Percentiles rank a stretch among this genome's conserved stretches.
Conservation (phyloP, 2,797 vertebrate species). For the Enteromius argenteus region DNA sequence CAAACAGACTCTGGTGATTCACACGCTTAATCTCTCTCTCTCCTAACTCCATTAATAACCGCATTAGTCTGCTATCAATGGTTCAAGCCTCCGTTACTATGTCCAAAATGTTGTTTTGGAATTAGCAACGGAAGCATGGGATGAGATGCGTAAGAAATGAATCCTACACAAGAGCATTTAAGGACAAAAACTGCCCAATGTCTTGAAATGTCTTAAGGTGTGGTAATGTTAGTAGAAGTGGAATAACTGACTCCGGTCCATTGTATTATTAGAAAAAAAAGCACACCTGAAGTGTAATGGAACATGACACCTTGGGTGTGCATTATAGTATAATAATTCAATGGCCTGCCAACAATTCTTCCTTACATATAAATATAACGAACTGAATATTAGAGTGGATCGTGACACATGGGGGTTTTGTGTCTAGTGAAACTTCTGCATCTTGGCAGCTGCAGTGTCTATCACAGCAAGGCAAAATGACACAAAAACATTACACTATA, state of each 20-base stretch:
- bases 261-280: not conserved
- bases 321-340: not conserved
- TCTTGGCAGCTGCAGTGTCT: not conserved
- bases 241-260: not conserved
- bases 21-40: not conserved
- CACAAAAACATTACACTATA: not conserved
- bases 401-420: not conserved
- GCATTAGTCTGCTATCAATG: not conserved
- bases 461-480: not conserved
- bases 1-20: not conserved
- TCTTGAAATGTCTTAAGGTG: not conserved
- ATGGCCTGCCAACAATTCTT: not conserved
- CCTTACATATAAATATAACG: not conserved
- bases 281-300: not conserved
- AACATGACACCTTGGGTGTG: not conserved
- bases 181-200: not conserved
- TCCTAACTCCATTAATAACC: not conserved
- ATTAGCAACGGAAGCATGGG: not conserved
- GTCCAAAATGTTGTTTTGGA: not conserved
- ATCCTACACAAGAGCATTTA: not conserved
- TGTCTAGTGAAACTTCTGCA: not conserved
- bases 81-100: not conserved
- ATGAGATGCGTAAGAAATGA: not conserved
- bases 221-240: not conserved
- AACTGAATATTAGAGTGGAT: not conserved